Evolutionary conservation across 2,113 vertebrate genomes (phyloP).

Genomic region (Helogale parvula): DNA sequence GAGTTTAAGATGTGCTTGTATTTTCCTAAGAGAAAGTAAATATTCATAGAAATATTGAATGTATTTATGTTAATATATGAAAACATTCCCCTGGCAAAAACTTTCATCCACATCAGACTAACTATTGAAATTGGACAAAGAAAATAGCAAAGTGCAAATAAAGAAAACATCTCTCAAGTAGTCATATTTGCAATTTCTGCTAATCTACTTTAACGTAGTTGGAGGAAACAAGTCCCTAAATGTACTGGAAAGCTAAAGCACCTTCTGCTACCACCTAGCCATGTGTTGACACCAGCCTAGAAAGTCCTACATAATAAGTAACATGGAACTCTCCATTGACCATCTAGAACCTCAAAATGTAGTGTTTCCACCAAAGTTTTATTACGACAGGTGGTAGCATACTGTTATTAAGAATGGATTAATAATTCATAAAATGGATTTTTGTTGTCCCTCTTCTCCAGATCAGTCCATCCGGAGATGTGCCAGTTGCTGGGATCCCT

Average conservation of each 20-base stretch:
- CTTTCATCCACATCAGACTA: not conserved
- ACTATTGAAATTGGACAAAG: not conserved
- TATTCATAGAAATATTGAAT: not conserved
- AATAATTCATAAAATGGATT: not conserved
- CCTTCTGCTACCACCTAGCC: not conserved
- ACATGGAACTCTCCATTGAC: not conserved
- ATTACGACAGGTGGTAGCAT: not conserved
- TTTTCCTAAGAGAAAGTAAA: constrained; percentile 6
- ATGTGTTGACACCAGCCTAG: not conserved
- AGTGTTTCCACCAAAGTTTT: not conserved
- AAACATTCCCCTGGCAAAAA: not conserved
- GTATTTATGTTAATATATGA: not conserved
- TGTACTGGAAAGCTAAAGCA: not conserved
- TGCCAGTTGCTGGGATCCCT: not conserved
- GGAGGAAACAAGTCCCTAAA: not conserved
- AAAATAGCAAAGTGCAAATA: not conserved
- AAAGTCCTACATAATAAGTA: not conserved
- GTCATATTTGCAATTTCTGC: not conserved
- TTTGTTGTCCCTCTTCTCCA: not conserved
- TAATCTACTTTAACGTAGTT: not conserved
- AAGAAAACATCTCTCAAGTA: not conserved
- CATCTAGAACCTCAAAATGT: not conserved
- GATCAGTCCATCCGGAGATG: too few relatives aligned
- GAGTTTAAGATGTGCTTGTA: not conserved
- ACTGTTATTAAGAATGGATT: not conserved